A percentile compares a stretch with the other conserved stretches of the same genome.
Conservation (phyloP, 2,888 invertebrate species). For the Encarsia formosa region DNA sequence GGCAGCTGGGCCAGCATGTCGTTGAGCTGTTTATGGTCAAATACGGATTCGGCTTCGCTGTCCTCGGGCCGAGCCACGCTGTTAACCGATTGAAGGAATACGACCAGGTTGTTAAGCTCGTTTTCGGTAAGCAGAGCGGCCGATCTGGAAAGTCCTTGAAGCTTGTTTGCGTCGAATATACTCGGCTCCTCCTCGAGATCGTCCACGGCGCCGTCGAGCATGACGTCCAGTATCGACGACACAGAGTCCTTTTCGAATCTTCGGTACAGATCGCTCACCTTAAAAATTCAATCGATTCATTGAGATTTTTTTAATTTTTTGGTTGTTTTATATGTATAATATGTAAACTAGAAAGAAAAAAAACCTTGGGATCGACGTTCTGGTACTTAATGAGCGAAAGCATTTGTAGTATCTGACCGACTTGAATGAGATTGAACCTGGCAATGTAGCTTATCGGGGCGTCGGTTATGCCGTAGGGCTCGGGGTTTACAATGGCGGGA, state of each 20-base stretch:
- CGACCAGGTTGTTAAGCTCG: constrained; percentile 62
- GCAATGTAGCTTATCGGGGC: constrained; percentile 88
- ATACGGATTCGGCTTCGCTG: constrained; percentile 13
- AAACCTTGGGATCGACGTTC: constrained; percentile 66
- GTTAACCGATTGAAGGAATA: constrained; percentile 54
- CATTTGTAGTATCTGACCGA: constrained; percentile 91
- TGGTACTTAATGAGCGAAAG: constrained; percentile 82
- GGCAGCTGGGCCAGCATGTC: constrained; percentile 54
- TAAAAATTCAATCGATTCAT: no score
- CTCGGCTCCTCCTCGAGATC: constrained; percentile 53
- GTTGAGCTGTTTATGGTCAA: constrained; percentile 52
- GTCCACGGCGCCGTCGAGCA: constrained; percentile 55
- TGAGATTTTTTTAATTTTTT: no score
- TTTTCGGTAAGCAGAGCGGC: constrained; percentile 66
- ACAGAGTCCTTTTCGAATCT: constrained; percentile 78
- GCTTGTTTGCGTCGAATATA: constrained; percentile 50
- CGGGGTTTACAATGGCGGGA: constrained; percentile 94
- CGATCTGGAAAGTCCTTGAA: constrained; percentile 61
- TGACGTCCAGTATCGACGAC: constrained; percentile 71
- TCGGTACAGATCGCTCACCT: constrained; percentile 66
- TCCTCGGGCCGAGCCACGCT: constrained; percentile 1
- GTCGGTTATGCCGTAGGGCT: constrained; percentile 90
- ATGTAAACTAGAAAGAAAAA: not conserved
- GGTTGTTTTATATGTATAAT: not conserved
- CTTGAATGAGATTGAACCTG: constrained; percentile 82